Percentiles rank a stretch among this genome's conserved stretches.
These are phyloP conservation scores for Triplophysa siluroides DNA, from an alignment of 2,113 vertebrate species.

Conservation along the genomic window DNA sequence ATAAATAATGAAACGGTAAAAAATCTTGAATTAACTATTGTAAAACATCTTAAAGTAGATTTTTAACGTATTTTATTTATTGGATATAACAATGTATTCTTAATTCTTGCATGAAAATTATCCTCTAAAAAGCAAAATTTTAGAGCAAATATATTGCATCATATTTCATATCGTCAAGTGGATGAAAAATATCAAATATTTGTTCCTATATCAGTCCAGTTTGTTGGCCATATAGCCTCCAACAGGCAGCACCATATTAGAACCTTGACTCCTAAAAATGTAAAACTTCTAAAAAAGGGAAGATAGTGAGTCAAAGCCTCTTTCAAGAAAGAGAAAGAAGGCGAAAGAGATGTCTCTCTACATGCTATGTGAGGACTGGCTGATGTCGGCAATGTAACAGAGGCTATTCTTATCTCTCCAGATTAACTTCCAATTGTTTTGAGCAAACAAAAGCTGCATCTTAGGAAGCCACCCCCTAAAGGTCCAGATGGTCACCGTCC, in stretches of 20 bases:
- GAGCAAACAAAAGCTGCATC: slow-evolving; percentile 86
- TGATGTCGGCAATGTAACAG: slow-evolving; percentile 58
- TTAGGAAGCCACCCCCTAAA: slow-evolving; percentile 81
- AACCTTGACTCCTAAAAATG: slow-evolving; percentile 26
- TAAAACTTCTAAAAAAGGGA: slow-evolving; percentile 6
- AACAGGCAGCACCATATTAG: background rate
- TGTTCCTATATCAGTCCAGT: background rate
- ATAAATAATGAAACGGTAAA: too few species aligned
- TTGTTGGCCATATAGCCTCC: background rate
- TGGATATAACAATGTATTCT: too few species aligned
- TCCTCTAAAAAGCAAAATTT: too few species aligned
- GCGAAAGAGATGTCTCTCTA: slow-evolving; percentile 67
- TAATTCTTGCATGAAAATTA: too few species aligned
- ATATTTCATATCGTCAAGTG: too few species aligned
- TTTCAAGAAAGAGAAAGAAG: slow-evolving; percentile 2
- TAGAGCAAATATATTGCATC: too few species aligned
- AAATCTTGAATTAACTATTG: too few species aligned
- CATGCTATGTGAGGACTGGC: slow-evolving; percentile 66
- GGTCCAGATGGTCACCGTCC: slow-evolving; percentile 51
- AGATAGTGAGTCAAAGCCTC: slow-evolving; percentile 24
- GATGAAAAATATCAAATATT: background rate
- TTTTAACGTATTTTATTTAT: too few species aligned
- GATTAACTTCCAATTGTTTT: slow-evolving; percentile 91
- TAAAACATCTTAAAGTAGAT: too few species aligned
- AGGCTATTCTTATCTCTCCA: slow-evolving; percentile 84